Evolutionary conservation across 2,888 invertebrate genomes (phyloP).

Genomic region (Dryobotodes eremita): DNA sequence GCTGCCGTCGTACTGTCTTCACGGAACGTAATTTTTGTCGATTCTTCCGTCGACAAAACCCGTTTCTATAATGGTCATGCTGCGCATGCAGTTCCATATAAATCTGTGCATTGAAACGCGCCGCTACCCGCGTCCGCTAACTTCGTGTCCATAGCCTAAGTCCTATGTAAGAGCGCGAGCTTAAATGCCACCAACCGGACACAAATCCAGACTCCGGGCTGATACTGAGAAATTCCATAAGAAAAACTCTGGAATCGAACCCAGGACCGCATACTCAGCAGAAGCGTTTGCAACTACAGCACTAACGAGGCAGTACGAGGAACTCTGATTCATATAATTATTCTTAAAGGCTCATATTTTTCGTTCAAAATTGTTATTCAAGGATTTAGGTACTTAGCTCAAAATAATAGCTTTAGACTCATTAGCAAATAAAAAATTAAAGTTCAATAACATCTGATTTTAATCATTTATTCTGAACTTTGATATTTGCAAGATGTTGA

Average conservation of each 20-base stretch:
- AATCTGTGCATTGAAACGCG: too few relatives aligned
- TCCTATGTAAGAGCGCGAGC: too few relatives aligned
- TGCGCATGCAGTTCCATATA: too few relatives aligned
- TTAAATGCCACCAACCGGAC: too few relatives aligned
- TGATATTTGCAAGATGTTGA: not conserved
- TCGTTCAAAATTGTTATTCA: not conserved
- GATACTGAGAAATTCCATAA: not conserved
- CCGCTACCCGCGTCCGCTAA: too few relatives aligned
- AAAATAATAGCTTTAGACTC: constrained; percentile 4
- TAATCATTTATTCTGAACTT: not conserved
- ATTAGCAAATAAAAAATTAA: not conserved
- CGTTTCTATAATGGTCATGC: too few relatives aligned
- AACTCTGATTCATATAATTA: not conserved
- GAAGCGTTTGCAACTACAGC: not conserved
- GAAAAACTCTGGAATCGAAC: not conserved
- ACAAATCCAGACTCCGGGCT: not conserved
- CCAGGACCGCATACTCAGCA: not conserved
- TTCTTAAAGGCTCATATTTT: not conserved
- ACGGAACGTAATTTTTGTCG: too few relatives aligned
- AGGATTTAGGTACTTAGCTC: not conserved
- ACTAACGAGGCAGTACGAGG: not conserved
- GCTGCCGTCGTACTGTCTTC: too few relatives aligned
- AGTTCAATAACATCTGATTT: constrained; percentile 3
- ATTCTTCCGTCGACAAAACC: too few relatives aligned
- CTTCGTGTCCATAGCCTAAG: too few relatives aligned